phyloP scores from a whole-genome alignment of 2,113 vertebrate species.

The Nanorana parkeri region DNA sequence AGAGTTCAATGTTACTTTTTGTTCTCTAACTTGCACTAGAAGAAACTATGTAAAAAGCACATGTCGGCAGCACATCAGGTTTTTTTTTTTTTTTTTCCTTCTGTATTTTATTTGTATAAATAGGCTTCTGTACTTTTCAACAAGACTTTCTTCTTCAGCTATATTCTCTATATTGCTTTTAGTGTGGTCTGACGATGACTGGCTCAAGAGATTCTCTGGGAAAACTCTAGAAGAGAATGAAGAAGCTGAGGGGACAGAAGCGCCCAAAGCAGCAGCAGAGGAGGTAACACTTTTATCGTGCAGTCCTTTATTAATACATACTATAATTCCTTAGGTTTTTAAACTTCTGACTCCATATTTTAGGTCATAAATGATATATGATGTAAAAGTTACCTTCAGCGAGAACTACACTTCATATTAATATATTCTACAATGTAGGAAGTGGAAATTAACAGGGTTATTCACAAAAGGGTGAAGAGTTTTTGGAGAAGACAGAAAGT shows the following conservation, averaged over 20 bases:
- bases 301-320: background rate
- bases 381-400: too few relatives aligned
- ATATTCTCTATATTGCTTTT: background rate
- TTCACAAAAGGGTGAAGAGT: too few relatives aligned
- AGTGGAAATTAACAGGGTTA: too few relatives aligned
- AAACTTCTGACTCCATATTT: background rate
- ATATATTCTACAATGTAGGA: too few relatives aligned
- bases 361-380: too few relatives aligned
- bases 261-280: slow-evolving; percentile 72
- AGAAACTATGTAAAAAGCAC: too few relatives aligned
- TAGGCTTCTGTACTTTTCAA: background rate
- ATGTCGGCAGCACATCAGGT: background rate
- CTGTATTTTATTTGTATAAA: background rate
- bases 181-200: slow-evolving; percentile 98
- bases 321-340: background rate
- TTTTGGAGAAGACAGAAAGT: too few relatives aligned
- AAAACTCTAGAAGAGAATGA: slow-evolving; percentile 91
- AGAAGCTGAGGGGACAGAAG: slow-evolving; percentile 74
- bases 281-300: slow-evolving; percentile 72
- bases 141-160: too few relatives aligned
- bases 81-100: background rate
- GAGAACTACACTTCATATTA: too few relatives aligned
- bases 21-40: background rate
- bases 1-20: too few relatives aligned
- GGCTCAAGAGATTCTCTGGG: slow-evolving; percentile 97